Evolutionary conservation across 1,140 invertebrate genomes (phyloP), one percentile per base, ranked within the genome.

Genomic region (Euwallacea fornicatus): DNA sequence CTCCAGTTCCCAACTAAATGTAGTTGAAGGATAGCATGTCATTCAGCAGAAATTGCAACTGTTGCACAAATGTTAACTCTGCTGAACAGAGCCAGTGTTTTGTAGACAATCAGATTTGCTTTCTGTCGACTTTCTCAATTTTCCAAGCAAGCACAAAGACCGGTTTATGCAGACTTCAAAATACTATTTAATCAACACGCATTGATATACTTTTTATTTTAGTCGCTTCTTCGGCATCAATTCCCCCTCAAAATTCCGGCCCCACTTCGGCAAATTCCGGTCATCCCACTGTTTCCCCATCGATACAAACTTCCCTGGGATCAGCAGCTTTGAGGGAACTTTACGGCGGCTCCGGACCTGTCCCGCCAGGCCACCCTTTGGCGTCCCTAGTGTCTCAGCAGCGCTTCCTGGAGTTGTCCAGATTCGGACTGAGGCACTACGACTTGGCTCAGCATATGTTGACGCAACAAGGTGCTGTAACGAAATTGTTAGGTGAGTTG

Each of bases 391-490:
- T 90, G 60, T 88, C 88, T 0, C 88, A 90, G 77, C 89, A 90
- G 80, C 84, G 92, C 61, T 87, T 95, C 7, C 82, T 95, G 66
- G 93, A 95, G 78, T 83, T 96, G 41, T 93, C 92, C 46, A 87
- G 93, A 55, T 91, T 93, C 73, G 92, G 92, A 3, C 85, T 94
- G 16, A 82, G 93, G 69, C 93, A 94, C 70, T 96, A 95, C 81
- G 94, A 96, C 82, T 88, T 96, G 76, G 92, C 93, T 4, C 88
- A 94, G 65, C 93, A 95, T 78, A 90, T 96, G 81, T 86, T 94
- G 13, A 91, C 93, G 7, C 93, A 94, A 77, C 93, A 96, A 83
- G 93, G 93, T 71, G 94, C 94, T 78, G 94, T 96, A 73, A 93
- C 91, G 74, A 96, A 96, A 84, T 87, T 97, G 76, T 82, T 94